These are phyloP conservation scores for Eupsilia transversa DNA, from an alignment of 2,888 invertebrate species.

Conservation along the genomic window DNA sequence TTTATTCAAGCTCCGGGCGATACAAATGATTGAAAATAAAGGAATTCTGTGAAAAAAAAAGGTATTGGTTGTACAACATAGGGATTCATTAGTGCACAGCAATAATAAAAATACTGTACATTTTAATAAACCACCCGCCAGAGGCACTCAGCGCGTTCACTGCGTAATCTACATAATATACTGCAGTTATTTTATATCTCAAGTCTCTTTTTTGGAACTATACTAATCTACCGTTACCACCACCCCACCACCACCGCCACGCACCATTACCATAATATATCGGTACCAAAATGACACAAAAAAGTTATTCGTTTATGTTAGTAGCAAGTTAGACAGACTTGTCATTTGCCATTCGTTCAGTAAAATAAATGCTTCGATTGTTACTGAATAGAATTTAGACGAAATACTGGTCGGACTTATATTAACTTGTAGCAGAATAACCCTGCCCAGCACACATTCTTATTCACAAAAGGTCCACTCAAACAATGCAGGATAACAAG, in stretches of 20 bases:
- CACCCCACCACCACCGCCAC: no score
- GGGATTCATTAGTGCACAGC: slow-evolving; percentile 25
- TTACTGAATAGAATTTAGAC: not conserved
- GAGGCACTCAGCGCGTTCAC: not conserved
- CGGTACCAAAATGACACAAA: not conserved
- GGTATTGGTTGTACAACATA: not conserved
- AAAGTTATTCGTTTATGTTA: not conserved
- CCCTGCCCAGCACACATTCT: not conserved
- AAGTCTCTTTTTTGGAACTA: not conserved
- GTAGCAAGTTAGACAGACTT: not conserved
- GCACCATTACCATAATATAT: no score
- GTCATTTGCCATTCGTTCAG: not conserved
- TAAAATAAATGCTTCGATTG: not conserved
- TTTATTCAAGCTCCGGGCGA: slow-evolving; percentile 11
- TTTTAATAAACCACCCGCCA: not conserved
- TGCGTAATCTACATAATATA: not conserved
- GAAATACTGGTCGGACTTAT: not conserved
- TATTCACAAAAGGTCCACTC: slow-evolving; percentile 15
- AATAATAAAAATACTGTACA: not conserved
- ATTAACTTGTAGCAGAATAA: slow-evolving; percentile 23
- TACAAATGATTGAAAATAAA: slow-evolving; percentile 14
- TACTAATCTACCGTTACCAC: not conserved
- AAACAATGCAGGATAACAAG: not conserved
- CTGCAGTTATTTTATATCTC: not conserved
- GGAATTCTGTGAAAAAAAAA: slow-evolving; percentile 14